Conservation (phyloP, 2,888 invertebrate species). For the Mesorhabditis spiculigera region DNA sequence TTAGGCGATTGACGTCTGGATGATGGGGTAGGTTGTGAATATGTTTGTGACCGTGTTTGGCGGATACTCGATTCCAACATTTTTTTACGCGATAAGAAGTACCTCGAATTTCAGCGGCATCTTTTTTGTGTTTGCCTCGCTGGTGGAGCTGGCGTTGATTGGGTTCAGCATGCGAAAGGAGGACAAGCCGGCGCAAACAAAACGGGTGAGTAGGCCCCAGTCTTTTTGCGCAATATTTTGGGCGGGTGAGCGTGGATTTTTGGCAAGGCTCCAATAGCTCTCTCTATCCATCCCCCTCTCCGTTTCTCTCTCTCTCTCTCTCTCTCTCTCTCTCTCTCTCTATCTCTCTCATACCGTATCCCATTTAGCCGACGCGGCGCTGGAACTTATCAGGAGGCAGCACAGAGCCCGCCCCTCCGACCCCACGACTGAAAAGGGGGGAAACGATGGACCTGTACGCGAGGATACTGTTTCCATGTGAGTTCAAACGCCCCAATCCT, state of each 20-base stretch:
- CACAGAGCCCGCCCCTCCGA: neutral
- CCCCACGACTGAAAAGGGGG: slow-evolving; percentile 19
- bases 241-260: no score
- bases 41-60: no score
- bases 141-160: slow-evolving; percentile 54
- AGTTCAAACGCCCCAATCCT: slow-evolving; percentile 30
- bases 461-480: slow-evolving; percentile 50
- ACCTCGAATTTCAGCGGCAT: slow-evolving; percentile 47
- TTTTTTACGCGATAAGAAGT: neutral
- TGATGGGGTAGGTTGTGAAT: slow-evolving; percentile 36
- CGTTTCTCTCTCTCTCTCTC: no score
- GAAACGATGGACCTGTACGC: slow-evolving; percentile 46
- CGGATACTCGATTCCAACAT: no score
- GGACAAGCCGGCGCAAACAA: slow-evolving; percentile 28
- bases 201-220: neutral
- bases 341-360: neutral
- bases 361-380: neutral
- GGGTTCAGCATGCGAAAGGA: slow-evolving; percentile 52
- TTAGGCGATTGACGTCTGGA: slow-evolving; percentile 49
- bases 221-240: no score
- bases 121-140: slow-evolving; percentile 55
- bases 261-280: no score
- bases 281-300: no score
- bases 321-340: no score
- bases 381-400: neutral